Evolutionary conservation across 1,140 invertebrate genomes (phyloP), one percentile per base, ranked within the genome.

Genomic region (Trichoplusia ni): DNA sequence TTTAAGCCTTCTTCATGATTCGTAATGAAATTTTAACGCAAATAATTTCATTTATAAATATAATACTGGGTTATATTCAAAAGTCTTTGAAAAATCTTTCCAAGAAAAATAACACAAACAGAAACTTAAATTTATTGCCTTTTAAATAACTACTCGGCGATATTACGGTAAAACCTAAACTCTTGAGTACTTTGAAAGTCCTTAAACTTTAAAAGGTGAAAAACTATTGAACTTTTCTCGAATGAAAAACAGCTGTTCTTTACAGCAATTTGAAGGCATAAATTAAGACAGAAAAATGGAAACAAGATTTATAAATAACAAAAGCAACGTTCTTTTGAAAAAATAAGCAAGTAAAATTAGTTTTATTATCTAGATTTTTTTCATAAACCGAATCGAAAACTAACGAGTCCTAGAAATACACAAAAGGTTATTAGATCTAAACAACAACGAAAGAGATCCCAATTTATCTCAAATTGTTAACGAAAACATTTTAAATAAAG

Each of bases 221-320:
- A 49, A 49, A 49, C 46, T 49, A 49, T 31, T 49, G 29, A 49
- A 14, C 44, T 9, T 16, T 23, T 29, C 46, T 29, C 8, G 14
- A 49, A 49, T 49, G 29, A 49, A 49, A 49, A 16, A n/a, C 46
- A 49, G 46, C 46, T 49, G 46, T 29, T 13, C 14, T 49, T 49
- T 49, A 31, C n/a, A 31, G 25, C 13, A 23, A n/a, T 47, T 18
- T 31, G 46, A 31, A 29, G 13, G 7, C 46, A 31, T 49, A 49
- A 49, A 29, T 49, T 49, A 49, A 31, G 9, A 29, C 7, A 49
- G 46, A 49, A 44, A 23, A 31, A 49, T 49, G n/a, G n/a, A n/a
- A n/a, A n/a, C n/a, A n/a, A 31, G 13, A 49, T 29, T n/a, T 49
- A 29, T 19, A 49, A 49, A 49, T 29, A n/a, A 14, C 25, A 11